A percentile compares a stretch with the other conserved stretches of the same genome.
These are phyloP conservation scores for Meleagris gallopavo DNA, from an alignment of 2,113 vertebrate species.

Conservation along the genomic window DNA sequence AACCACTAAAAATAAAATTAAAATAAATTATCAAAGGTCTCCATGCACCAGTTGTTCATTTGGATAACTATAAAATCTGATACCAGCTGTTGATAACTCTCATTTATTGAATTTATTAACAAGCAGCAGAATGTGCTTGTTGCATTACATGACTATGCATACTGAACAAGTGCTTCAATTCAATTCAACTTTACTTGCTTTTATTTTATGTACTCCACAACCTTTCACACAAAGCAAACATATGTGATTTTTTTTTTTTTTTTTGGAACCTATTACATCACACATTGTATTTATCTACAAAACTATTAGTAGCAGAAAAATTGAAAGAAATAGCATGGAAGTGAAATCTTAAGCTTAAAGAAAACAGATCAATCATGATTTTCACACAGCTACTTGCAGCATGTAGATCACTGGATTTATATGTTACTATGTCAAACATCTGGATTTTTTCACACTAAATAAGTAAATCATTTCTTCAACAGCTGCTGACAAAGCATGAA, in stretches of 20 bases:
- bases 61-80: slow-evolving; percentile 39
- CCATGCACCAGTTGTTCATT: slow-evolving; percentile 36
- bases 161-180: background rate
- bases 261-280: background rate
- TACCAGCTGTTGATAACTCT: slow-evolving; percentile 46
- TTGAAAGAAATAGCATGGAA: background rate
- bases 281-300: background rate
- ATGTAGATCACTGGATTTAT: background rate
- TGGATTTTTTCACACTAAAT: background rate
- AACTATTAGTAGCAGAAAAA: background rate
- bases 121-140: slow-evolving; percentile 23
- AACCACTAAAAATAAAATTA: background rate
- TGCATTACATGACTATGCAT: slow-evolving; percentile 25
- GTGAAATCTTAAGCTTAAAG: background rate
- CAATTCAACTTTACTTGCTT: background rate
- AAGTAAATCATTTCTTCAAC: background rate
- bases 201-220: background rate
- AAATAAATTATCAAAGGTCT: slow-evolving; percentile 63
- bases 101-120: slow-evolving; percentile 59
- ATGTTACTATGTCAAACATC: background rate
- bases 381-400: background rate
- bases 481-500: background rate
- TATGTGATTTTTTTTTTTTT: background rate
- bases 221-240: background rate
- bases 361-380: background rate